phyloP scores from a whole-genome alignment of 1,140 invertebrate species.

The Leguminivora glycinivorella region DNA sequence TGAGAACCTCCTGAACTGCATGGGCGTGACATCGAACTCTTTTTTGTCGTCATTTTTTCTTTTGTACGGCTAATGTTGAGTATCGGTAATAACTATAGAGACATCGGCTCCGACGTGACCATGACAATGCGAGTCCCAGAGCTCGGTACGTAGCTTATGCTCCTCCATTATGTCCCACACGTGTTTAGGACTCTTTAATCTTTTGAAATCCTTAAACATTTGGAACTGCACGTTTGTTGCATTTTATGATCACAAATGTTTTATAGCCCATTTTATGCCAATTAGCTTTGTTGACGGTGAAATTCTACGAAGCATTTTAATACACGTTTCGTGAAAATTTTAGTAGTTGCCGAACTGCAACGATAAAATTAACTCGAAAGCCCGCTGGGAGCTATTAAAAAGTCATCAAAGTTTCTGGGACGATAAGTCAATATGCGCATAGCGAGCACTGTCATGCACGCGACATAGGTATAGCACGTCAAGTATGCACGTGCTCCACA shows the following conservation, averaged over 20 bases:
- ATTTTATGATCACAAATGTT: conserved; percentile 30
- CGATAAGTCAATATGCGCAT: conserved; percentile 32
- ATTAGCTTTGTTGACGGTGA: conserved; percentile 38
- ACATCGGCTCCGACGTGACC: conserved; percentile 53
- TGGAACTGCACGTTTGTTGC: conserved; percentile 34
- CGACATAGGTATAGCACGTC: conserved; percentile 29
- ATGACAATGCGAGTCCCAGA: conserved; percentile 59
- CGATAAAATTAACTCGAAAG: conserved; percentile 30
- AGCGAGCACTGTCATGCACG: conserved; percentile 32
- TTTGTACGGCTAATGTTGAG: conserved; percentile 48
- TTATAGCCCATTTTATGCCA: conserved; percentile 35
- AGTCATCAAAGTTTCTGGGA: conserved; percentile 62
- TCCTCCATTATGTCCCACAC: conserved; percentile 37
- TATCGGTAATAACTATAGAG: conserved; percentile 54
- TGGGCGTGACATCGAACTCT: conserved; percentile 70
- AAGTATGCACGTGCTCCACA: conserved; percentile 11
- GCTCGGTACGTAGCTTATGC: conserved; percentile 33
- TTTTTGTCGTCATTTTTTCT: conserved; percentile 52
- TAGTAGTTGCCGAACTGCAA: conserved; percentile 62
- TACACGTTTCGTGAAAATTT: conserved; percentile 34
- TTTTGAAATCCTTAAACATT: conserved; percentile 34
- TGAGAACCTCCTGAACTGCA: conserved; percentile 71
- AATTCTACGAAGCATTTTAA: conserved; percentile 23
- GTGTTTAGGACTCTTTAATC: conserved; percentile 35
- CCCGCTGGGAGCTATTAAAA: conserved; percentile 57